A percentile compares a stretch with the other conserved stretches of the same genome.
These are phyloP conservation scores for Apocheima hispidaria DNA, from an alignment of 2,888 invertebrate species.

Conservation along the genomic window DNA sequence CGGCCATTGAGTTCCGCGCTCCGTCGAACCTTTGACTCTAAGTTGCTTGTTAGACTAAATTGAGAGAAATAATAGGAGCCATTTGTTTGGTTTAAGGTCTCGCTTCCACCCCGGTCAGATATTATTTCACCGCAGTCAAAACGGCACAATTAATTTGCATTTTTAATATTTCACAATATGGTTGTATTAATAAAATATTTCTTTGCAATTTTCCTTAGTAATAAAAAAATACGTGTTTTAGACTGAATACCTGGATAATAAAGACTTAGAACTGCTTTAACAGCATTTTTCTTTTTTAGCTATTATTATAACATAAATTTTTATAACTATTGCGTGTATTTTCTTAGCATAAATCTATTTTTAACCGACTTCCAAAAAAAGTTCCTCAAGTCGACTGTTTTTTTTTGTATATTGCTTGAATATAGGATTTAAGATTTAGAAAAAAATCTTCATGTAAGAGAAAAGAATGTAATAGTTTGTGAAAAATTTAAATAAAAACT, in stretches of 20 bases:
- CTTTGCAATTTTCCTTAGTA: not conserved
- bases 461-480: too few species aligned
- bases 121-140: conserved; percentile 68
- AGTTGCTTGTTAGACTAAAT: conserved; percentile 84
- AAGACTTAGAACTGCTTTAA: not conserved
- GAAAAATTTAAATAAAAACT: not conserved
- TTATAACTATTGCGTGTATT: too few species aligned
- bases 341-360: too few species aligned
- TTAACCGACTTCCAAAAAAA: too few species aligned
- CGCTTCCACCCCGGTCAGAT: conserved; percentile 64
- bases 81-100: conserved; percentile 83
- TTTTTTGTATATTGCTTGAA: too few species aligned
- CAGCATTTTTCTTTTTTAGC: not conserved
- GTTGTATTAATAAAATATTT: conserved; percentile 25
- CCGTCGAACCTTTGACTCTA: conserved; percentile 82
- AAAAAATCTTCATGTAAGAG: too few species aligned
- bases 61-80: conserved; percentile 84
- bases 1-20: conserved; percentile 83
- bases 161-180: conserved; percentile 21
- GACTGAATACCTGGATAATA: not conserved
- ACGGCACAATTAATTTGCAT: conserved; percentile 40
- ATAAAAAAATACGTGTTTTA: not conserved
- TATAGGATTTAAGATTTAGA: too few species aligned
- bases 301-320: too few species aligned
- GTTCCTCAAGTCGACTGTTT: too few species aligned